Conservation (phyloP, 2,888 invertebrate genomes). For the Lutraria lutraria region DNA sequence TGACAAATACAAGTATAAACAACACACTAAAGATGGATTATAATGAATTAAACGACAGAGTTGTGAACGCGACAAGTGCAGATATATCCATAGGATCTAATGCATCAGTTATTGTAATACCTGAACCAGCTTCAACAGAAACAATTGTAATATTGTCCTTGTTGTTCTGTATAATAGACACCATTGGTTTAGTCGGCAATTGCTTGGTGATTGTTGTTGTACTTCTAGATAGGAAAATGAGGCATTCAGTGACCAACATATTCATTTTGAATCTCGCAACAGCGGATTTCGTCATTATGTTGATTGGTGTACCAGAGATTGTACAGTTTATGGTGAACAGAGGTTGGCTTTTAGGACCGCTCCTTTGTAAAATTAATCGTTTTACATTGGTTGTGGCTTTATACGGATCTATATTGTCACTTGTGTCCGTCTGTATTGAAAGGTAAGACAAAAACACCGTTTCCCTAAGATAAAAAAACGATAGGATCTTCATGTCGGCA, state of each 20-base stretch:
- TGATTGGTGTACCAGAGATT: constrained; percentile 85
- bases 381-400: constrained; percentile 87
- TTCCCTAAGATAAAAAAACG: too few species aligned
- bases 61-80: background rate
- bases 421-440: constrained; percentile 87
- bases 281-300: constrained; percentile 85
- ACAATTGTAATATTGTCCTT: constrained; percentile 77
- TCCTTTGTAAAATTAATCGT: constrained; percentile 86
- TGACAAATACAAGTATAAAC: background rate
- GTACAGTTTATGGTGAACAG: constrained; percentile 83
- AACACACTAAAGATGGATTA: background rate
- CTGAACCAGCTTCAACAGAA: constrained; percentile 57
- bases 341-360: constrained; percentile 84
- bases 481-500: too few species aligned
- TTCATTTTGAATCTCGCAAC: constrained; percentile 86
- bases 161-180: constrained; percentile 84
- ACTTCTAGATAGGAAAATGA: constrained; percentile 84
- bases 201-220: constrained; percentile 84
- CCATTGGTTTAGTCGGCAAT: constrained; percentile 86
- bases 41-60: background rate
- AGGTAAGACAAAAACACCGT: constrained; percentile 72
- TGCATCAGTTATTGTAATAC: background rate
- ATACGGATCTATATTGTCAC: constrained; percentile 87
- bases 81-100: background rate
- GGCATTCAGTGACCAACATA: constrained; percentile 85